Base-by-base conservation (phyloP, 2,888 invertebrate species). In the Julus scandinavius region DNA sequence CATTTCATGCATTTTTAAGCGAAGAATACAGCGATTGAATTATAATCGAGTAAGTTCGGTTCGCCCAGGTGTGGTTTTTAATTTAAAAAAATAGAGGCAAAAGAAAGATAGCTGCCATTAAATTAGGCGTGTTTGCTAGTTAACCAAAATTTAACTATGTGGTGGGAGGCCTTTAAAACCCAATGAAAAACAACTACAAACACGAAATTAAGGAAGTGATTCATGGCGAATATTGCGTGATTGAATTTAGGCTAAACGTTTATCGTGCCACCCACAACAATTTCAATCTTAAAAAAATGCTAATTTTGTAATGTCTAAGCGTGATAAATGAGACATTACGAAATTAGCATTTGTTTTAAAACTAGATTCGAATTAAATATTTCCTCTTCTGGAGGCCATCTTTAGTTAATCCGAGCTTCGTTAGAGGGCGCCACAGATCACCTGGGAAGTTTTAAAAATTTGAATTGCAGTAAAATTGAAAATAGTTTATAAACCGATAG, bases 61-160 rank as follows among this genome's bases (percentile, higher is more conserved):
- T 80, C 80, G 38, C 80, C 80, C 80, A 80, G 80, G 80, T 80
- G 80, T 80, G 80, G 80, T 80, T 80, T 72, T 80, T 80, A 80
- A 80, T 80, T 80, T 80, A 80, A 80, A 80, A 63, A 17, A 72
- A 72, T 49, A 72, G 1, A 29, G 29, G 29, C 29, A 38, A 20
- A 80, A 29, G 80, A 80, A 38, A 80, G 80, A 80, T 80, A 80
- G 80, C 80, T 38, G 38, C 80, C 80, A 80, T 80, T 80, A 80
- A 80, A 80, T 80, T 80, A 80, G 80, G 80, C 80, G 80, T 80
- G 80, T 80, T 80, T 29, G 20, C 63, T 29, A 72, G 63, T 80
- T 13, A 29, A 38, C 80, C 38, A 80, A 80, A 80, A 80, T 29
- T 80, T 80, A 80, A 80, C 80, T 80, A 80, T 38, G 2, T 13